Evolutionary conservation across 2,888 invertebrate species (phyloP), one percentile per base, ranked within the genome.

Genomic region (Caenorhabditis imperialis): DNA sequence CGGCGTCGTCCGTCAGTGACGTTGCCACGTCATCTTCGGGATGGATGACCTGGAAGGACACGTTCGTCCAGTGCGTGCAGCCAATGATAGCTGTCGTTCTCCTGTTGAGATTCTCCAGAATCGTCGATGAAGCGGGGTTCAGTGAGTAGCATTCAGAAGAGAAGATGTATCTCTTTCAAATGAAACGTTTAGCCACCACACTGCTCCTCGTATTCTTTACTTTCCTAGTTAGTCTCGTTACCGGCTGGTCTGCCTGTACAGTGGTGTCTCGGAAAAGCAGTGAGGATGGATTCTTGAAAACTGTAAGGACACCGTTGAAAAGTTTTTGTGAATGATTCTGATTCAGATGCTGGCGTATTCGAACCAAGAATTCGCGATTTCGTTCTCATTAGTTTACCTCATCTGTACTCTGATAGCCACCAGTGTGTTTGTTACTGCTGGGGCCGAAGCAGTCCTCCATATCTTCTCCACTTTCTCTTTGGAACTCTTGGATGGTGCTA

Each of bases 11-110:
- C 25, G 65, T 38, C 2, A 23, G 33, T 1, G 16, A 18, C 5
- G 40, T 8, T 16, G 23, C 48, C 20, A 37, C 27, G 20, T 48
- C 58, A n/a, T 35, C 65, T 8, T 55, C 44, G 6, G 30, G 30
- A 20, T 75, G 69, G 75, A 70, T 70, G 69, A 70, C 57, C 12
- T 75, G 75, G 75, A 60, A 48, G 14, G 75, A 75, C 44, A 53
- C 58, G 2, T 65, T 75, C n/a, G n/a, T 70, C 8, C 65, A 69
- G 22, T 60, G 51, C 38, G 63, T 57, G 3, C 75, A 75, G 47
- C 75, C 75, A 10, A 75, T 75, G 75, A 27, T 75, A 16, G 63
- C 75, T 1, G 55, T 75, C 45, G 75, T 75, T 10, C 55, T 75
- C 0, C 40, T 75, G 1, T 51, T 75, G 6, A 35, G 75, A 33